Evolutionary conservation across 2,888 invertebrate genomes (phyloP).

Genomic region (Chirona hameri): DNA sequence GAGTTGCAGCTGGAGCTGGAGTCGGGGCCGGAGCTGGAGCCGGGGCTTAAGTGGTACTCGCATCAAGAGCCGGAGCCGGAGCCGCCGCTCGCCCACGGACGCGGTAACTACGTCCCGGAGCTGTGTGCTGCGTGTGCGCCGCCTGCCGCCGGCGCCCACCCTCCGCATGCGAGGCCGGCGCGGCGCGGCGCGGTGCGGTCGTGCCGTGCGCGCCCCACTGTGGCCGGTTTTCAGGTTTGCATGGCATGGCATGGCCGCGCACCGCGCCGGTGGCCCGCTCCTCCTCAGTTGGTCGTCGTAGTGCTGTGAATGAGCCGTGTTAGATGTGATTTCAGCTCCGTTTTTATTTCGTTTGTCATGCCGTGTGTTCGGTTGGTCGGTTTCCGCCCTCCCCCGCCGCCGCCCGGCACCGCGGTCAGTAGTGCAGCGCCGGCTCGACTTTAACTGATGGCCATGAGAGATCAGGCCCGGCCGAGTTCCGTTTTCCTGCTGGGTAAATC

Average conservation of each 20-base stretch:
- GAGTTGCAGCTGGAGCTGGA: not conserved
- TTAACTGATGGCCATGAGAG: too few species aligned
- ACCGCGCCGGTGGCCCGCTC: not conserved
- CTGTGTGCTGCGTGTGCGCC: not conserved
- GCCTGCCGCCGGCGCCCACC: not conserved
- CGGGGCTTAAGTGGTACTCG: not conserved
- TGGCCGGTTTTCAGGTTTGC: not conserved
- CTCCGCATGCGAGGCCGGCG: not conserved
- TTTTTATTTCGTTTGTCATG: not conserved
- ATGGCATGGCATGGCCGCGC: constrained; percentile 2
- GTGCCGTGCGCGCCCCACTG: not conserved
- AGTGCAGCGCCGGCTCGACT: too few species aligned
- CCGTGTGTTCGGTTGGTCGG: not conserved
- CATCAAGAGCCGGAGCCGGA: not conserved
- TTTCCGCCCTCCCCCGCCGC: too few species aligned
- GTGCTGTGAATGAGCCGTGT: not conserved
- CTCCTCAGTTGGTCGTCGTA: not conserved
- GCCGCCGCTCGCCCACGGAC: not conserved
- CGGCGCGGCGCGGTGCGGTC: not conserved
- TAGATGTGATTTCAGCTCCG: not conserved
- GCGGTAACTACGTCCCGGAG: not conserved
- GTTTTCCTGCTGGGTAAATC: too few species aligned
- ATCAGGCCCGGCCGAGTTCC: too few species aligned
- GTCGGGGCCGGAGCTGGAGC: too few species aligned
- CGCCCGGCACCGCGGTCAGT: too few species aligned